Conservation (phyloP, 2,113 vertebrate species). For the Leptodactylus fuscus region DNA sequence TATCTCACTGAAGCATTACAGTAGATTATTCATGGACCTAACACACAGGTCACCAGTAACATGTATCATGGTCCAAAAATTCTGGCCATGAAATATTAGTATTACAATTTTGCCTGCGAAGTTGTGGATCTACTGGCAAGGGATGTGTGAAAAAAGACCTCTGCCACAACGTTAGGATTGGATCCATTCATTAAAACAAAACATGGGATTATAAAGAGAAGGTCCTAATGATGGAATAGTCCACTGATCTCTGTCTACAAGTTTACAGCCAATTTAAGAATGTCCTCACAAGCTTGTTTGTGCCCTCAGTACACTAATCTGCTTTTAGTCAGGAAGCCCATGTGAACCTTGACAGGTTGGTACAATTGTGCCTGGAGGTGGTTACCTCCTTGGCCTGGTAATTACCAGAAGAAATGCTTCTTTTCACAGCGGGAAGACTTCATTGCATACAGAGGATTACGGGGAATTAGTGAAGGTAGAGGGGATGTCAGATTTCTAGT, state of each 20-base stretch:
- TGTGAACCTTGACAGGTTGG: conserved; percentile 6
- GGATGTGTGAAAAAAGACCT: not conserved
- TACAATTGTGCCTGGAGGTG: conserved; percentile 4
- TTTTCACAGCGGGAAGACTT: conserved; percentile 32
- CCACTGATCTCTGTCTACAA: not conserved
- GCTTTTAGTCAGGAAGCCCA: not conserved
- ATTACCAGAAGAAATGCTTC: conserved; percentile 34
- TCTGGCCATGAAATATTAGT: no score
- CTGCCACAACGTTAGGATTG: not conserved
- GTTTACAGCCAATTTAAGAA: not conserved
- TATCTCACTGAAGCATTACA: no score
- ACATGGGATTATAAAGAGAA: not conserved
- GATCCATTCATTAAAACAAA: not conserved
- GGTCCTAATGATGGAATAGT: not conserved
- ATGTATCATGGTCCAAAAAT: no score
- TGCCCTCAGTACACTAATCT: not conserved
- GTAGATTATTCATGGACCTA: no score
- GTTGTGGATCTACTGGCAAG: not conserved
- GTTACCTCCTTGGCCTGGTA: conserved; percentile 21
- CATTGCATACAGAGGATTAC: conserved; percentile 21
- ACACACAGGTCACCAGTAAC: no score
- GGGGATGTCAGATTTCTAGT: conserved; percentile 22
- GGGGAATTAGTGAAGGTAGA: conserved; percentile 34
- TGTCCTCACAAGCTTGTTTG: not conserved
- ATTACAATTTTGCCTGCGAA: not conserved